Evolutionary conservation across 2,797 vertebrate species (phyloP), one percentile per base, ranked within the genome.

Genomic region (Sebastes vulpes): DNA sequence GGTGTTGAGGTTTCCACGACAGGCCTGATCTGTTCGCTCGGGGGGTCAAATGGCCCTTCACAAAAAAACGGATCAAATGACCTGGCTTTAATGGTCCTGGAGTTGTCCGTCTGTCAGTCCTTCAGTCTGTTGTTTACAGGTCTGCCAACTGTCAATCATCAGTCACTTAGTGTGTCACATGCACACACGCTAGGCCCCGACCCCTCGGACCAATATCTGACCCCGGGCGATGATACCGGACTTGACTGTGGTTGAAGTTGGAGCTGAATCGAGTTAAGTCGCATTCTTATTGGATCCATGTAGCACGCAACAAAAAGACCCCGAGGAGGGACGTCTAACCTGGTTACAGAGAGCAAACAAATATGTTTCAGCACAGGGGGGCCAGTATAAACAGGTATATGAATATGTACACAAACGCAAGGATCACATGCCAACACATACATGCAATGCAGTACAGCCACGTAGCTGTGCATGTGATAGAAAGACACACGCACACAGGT

Each of bases 71-170:
- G 78, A 92, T 92, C 91, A 52, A 74, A 89, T 93, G 82, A 87
- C 91, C 77, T 31, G 63, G 28, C 79, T 78, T 72, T 83, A 85
- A 88, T 88, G 81, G 67, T 81, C 61, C 71, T 82, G 75, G 79
- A 80, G 80, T 72, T 92, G 82, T 85, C 79, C 2, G 56, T 82
- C 69, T 77, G 78, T 93, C 90, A 88, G 76, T 82, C 77, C 79
- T 53, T 86, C 79, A 54, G 60, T 64, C 65, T 79, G 80, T 72
- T 46, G 77, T 92, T 87, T 90, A 88, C 77, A 65, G 61, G 77
- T 78, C 90, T 91, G 86, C 89, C 73, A 71, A 77, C 76, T 93
- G 89, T 94, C 94, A 94, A 71, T 93, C 91, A 90, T 76, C 86
- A 86, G 80, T 76, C 71, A 79, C 65, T 89, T 65, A 75, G 75